Evolutionary conservation across 2,888 invertebrate genomes (phyloP).

Genomic region (Ichneumoninae sp.): DNA sequence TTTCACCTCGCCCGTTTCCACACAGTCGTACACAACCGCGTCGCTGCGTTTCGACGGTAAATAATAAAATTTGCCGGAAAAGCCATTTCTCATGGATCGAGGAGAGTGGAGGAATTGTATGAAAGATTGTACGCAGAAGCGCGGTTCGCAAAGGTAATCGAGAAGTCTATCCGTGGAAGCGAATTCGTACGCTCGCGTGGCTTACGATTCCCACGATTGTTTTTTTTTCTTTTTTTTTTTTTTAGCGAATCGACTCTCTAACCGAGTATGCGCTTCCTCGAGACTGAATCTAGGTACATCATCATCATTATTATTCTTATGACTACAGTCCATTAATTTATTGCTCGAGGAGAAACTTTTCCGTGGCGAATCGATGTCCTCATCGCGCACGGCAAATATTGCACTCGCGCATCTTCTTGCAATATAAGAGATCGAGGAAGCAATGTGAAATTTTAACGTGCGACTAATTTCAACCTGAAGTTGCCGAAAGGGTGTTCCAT

Average conservation of each 20-base stretch:
- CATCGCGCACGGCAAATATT: neutral
- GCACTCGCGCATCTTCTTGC: neutral
- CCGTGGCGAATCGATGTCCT: constrained; percentile 18
- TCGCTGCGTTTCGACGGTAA: constrained; percentile 6
- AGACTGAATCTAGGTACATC: constrained; percentile 9
- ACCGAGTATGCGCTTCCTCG: constrained; percentile 44
- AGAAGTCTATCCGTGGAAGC: constrained; percentile 21
- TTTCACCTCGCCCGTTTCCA: constrained; percentile 42
- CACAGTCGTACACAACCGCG: neutral
- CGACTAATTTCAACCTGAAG: neutral
- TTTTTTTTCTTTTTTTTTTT: neutral
- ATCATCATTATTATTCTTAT: constrained; percentile 23
- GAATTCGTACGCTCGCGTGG: constrained; percentile 28
- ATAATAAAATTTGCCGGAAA: constrained; percentile 49
- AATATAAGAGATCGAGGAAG: neutral
- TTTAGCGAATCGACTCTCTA: constrained; percentile 47
- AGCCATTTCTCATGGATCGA: constrained; percentile 28
- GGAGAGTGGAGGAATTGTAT: neutral
- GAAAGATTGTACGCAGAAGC: constrained; percentile 43
- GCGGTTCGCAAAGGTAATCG: constrained; percentile 27
- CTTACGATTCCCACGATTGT: constrained; percentile 59
- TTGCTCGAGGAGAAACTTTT: constrained; percentile 50
- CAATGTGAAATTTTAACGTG: neutral
- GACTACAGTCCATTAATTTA: constrained; percentile 26
- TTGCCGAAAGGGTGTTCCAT: neutral